Percentiles rank a stretch among this genome's conserved stretches.
These are phyloP conservation scores for Hyposoter dolosus DNA, from an alignment of 2,888 invertebrate genomes.

Conservation along the genomic window DNA sequence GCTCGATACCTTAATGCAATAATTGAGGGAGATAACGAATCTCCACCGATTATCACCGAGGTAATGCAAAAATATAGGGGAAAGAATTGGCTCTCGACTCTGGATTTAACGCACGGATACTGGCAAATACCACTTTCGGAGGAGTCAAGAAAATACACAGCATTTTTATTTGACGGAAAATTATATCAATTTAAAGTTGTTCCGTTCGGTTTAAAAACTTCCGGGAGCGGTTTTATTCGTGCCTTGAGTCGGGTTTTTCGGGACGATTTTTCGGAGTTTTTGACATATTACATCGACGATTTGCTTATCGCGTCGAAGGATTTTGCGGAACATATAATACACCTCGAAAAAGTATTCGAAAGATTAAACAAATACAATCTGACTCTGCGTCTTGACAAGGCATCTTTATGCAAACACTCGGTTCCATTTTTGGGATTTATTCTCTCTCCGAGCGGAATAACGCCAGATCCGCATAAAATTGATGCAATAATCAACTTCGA, in stretches of 20 bases:
- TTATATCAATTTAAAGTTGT: conserved; percentile 74
- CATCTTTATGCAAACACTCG: conserved; percentile 17
- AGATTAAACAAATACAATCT: conserved; percentile 65
- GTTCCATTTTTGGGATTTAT: conserved; percentile 66
- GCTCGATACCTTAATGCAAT: conserved; percentile 46
- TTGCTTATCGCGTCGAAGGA: conserved; percentile 72
- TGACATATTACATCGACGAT: conserved; percentile 76
- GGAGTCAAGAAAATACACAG: conserved; percentile 62
- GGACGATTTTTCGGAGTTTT: conserved; percentile 72
- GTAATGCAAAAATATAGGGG: conserved; percentile 54
- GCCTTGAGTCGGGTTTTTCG: background rate
- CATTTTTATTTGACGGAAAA: conserved; percentile 68
- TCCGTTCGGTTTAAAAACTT: conserved; percentile 75
- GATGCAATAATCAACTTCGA: background rate
- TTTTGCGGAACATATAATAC: conserved; percentile 70
- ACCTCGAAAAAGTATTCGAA: conserved; percentile 68
- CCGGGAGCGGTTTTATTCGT: conserved; percentile 61
- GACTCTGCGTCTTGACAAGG: conserved; percentile 67
- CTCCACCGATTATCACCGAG: conserved; percentile 43
- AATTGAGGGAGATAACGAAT: conserved; percentile 50
- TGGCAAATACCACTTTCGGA: conserved; percentile 39
- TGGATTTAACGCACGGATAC: conserved; percentile 49
- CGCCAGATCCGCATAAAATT: background rate
- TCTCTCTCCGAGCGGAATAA: background rate
- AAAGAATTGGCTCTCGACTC: conserved; percentile 27